These are phyloP conservation scores for Neocrepidodera transversa DNA, from an alignment of 2,888 invertebrate species.

Conservation along the genomic window DNA sequence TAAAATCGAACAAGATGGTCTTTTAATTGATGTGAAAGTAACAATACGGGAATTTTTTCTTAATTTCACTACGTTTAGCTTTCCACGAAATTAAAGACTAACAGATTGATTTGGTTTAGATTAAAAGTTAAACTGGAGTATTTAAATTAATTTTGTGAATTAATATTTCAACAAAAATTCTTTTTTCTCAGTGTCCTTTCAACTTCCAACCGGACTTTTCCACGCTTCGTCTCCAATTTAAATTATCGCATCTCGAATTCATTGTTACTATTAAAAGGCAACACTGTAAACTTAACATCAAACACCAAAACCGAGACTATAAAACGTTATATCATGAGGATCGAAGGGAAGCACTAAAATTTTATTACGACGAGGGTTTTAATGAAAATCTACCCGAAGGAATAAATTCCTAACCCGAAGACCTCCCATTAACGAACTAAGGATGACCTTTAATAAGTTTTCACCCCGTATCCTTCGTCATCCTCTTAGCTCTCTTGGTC, in stretches of 20 bases:
- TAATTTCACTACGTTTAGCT: no score
- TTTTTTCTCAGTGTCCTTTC: no score
- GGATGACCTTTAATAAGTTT: constrained; percentile 21
- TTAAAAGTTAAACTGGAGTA: no score
- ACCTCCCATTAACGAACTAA: constrained; percentile 8
- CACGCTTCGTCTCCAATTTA: no score
- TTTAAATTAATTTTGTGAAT: no score
- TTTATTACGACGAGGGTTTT: constrained; percentile 17
- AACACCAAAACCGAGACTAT: constrained; percentile 13
- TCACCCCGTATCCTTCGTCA: constrained; percentile 13
- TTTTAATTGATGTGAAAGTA: constrained; percentile 38
- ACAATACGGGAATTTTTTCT: constrained; percentile 15
- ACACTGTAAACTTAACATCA: constrained; percentile 8
- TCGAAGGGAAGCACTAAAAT: constrained; percentile 23
- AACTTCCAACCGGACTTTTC: no score
- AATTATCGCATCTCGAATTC: not conserved
- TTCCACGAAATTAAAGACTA: no score
- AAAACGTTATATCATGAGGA: constrained; percentile 15
- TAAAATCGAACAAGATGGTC: constrained; percentile 35
- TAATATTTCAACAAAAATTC: no score
- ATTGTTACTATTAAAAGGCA: constrained; percentile 6
- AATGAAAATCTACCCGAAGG: constrained; percentile 23
- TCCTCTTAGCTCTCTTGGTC: constrained; percentile 4
- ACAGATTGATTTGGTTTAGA: no score
- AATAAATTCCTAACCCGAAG: constrained; percentile 18